phyloP scores from a whole-genome alignment of 2,797 vertebrate genomes.

The Anabas testudineus region DNA sequence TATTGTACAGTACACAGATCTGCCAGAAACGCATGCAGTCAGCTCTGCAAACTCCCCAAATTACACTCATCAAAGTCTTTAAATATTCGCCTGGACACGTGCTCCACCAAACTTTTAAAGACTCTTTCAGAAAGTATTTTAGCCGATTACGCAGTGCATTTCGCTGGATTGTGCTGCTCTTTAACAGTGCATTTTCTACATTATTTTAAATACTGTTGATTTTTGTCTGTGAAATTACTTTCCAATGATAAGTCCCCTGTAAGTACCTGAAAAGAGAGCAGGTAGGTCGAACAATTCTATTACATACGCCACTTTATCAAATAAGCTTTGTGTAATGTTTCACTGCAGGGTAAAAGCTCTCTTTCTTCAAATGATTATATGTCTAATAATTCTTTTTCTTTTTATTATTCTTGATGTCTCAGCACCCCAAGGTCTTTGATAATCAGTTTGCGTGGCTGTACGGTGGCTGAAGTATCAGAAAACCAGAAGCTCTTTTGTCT shows the following conservation, averaged over 20 bases:
- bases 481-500: slow-evolving; percentile 26
- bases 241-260: not conserved
- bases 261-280: not conserved
- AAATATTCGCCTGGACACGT: too few relatives aligned
- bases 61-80: too few relatives aligned
- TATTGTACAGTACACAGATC: too few relatives aligned
- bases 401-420: not conserved
- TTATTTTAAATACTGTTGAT: too few relatives aligned
- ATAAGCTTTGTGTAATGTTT: not conserved
- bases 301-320: not conserved
- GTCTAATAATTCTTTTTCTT: not conserved
- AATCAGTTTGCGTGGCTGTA: not conserved
- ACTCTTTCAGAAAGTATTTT: too few relatives aligned
- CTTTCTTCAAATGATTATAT: not conserved
- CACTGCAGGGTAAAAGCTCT: not conserved
- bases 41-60: too few relatives aligned
- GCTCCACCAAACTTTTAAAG: too few relatives aligned
- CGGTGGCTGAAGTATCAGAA: not conserved
- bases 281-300: not conserved
- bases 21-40: too few relatives aligned
- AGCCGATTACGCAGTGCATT: too few relatives aligned
- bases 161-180: too few relatives aligned
- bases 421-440: not conserved
- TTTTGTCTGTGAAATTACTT: not conserved
- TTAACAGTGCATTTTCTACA: too few relatives aligned